phyloP scores from a whole-genome alignment of 2,113 vertebrate genomes.

The Sorex fumeus region DNA sequence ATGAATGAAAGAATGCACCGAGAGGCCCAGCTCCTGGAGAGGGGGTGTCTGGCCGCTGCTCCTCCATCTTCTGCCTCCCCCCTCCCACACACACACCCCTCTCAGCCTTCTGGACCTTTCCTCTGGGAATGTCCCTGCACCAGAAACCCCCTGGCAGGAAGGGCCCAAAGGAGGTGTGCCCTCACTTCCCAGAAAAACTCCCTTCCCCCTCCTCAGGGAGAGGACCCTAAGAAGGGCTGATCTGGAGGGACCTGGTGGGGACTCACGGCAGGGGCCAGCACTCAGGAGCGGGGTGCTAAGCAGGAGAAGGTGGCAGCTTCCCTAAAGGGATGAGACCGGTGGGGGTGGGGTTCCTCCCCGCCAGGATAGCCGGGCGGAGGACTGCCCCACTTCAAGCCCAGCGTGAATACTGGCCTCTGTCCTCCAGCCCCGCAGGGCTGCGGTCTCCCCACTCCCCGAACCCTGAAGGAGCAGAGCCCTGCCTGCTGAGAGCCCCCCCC shows the following conservation, averaged over 20 bases:
- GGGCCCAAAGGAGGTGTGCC: neutral
- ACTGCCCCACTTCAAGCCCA: no score
- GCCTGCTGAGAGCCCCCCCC: neutral
- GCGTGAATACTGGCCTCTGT: neutral
- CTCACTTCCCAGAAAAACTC: neutral
- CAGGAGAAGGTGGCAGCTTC: no score
- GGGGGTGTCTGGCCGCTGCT: neutral
- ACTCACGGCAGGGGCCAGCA: no score
- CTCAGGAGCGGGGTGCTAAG: no score
- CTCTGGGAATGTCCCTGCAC: slow-evolving; percentile 23
- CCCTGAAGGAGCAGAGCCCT: neutral
- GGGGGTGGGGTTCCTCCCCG: no score
- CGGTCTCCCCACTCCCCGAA: neutral
- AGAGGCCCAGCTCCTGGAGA: neutral
- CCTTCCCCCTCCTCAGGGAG: neutral
- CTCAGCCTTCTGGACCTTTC: slow-evolving; percentile 19
- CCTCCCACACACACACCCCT: neutral
- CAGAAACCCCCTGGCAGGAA: neutral
- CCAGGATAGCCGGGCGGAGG: neutral
- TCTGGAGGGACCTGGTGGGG: no score
- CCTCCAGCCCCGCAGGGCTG: no score
- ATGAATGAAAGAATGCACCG: neutral
- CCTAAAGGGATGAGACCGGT: no score
- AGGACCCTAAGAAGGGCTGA: no score
- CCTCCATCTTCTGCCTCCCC: neutral